phyloP scores from a whole-genome alignment of 2,888 invertebrate genomes.

The Junonia oenone region DNA sequence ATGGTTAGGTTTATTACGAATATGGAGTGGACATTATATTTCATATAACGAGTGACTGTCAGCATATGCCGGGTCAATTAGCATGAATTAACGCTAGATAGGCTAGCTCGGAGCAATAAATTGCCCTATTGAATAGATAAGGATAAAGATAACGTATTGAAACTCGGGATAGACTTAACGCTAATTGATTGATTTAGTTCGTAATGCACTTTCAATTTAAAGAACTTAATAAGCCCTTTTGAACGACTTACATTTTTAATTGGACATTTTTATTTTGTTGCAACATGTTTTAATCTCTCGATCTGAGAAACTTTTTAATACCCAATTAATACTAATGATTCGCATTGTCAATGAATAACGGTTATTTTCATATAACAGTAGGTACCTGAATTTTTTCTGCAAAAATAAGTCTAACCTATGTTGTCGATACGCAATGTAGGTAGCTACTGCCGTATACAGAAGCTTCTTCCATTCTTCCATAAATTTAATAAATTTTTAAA shows the following conservation, averaged over 20 bases:
- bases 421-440: too few relatives aligned
- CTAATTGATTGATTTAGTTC: constrained; percentile 21
- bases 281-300: background rate
- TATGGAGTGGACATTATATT: constrained; percentile 25
- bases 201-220: background rate
- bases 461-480: too few relatives aligned
- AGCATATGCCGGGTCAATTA: constrained; percentile 30
- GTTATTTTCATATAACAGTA: too few relatives aligned
- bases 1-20: constrained; percentile 11
- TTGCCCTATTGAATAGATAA: constrained; percentile 33
- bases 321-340: too few relatives aligned
- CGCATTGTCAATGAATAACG: too few relatives aligned
- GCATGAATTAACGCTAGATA: constrained; percentile 31
- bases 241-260: background rate
- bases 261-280: background rate
- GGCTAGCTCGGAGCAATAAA: constrained; percentile 25
- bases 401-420: too few relatives aligned
- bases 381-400: too few relatives aligned
- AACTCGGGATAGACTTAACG: constrained; percentile 14
- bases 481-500: too few relatives aligned
- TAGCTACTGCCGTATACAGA: too few relatives aligned
- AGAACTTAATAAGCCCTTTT: background rate
- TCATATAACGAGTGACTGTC: constrained; percentile 25
- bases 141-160: constrained; percentile 24
- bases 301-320: background rate